Evolutionary conservation across 2,888 invertebrate genomes (phyloP).

Genomic region (Boloria euphrosyne): DNA sequence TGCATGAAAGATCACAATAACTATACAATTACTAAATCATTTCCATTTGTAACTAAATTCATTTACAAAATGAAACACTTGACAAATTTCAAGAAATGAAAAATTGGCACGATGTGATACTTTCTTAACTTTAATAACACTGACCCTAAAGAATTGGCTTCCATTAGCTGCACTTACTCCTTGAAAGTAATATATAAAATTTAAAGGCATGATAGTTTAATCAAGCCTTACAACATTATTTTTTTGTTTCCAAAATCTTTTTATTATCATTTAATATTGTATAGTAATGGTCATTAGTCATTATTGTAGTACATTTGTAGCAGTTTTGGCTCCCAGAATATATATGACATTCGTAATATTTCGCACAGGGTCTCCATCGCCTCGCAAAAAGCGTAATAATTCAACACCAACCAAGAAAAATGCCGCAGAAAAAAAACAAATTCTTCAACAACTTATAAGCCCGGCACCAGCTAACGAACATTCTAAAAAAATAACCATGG

Average conservation of each 20-base stretch:
- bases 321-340: conserved; percentile 40
- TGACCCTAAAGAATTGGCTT: conserved; percentile 71
- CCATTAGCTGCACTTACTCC: conserved; percentile 62
- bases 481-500: conserved; percentile 85
- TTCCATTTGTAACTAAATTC: conserved; percentile 34
- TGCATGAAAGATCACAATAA: conserved; percentile 25
- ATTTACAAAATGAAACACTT: conserved; percentile 42
- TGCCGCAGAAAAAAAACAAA: conserved; percentile 89
- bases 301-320: conserved; percentile 64
- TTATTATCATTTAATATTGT: conserved; percentile 49
- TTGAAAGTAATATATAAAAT: conserved; percentile 36
- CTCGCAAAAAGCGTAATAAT: conserved; percentile 90
- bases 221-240: conserved; percentile 39
- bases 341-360: conserved; percentile 42
- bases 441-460: conserved; percentile 88
- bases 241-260: conserved; percentile 44
- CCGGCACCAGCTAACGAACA: conserved; percentile 85
- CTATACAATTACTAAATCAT: conserved; percentile 38
- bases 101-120: conserved; percentile 52
- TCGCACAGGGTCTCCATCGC: conserved; percentile 87
- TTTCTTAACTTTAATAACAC: conserved; percentile 47
- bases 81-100: conserved; percentile 33
- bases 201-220: conserved; percentile 58
- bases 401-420: conserved; percentile 90
- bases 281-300: conserved; percentile 55